Percentiles rank a stretch among this genome's conserved stretches.
Evolutionary conservation across 1,140 invertebrate species (phyloP).

Genomic region (Sycobia sp.): DNA sequence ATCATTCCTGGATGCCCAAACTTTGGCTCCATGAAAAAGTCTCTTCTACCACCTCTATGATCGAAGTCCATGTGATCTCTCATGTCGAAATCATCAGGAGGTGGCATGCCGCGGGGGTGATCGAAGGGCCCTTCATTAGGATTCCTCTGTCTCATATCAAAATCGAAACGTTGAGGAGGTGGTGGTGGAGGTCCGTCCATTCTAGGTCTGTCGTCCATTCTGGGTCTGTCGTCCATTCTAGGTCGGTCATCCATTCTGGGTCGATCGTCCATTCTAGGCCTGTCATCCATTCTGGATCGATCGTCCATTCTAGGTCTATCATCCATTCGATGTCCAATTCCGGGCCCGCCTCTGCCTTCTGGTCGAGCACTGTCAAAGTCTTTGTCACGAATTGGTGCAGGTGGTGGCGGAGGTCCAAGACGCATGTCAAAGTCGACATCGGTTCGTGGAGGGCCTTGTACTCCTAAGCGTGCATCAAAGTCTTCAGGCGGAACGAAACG

Average conservation of each 20-base stretch:
- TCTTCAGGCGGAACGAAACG: constrained; percentile 45
- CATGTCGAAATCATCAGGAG: constrained; percentile 51
- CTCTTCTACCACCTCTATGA: constrained; percentile 50
- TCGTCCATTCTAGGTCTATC: too few species aligned
- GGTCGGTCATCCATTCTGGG: too few species aligned
- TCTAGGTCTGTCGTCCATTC: too few species aligned
- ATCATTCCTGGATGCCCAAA: constrained; percentile 56
- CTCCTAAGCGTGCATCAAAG: constrained; percentile 49
- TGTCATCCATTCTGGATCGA: too few species aligned
- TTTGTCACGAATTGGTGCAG: background rate
- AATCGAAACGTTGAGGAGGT: constrained; percentile 51
- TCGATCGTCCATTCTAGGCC: too few species aligned
- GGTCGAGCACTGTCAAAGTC: background rate
- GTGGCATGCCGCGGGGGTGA: constrained; percentile 42
- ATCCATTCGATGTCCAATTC: too few species aligned
- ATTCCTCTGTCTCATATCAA: constrained; percentile 54
- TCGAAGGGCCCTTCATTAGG: constrained; percentile 33
- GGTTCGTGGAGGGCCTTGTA: constrained; percentile 49
- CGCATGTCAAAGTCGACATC: constrained; percentile 55
- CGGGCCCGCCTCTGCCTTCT: background rate
- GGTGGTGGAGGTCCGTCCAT: constrained; percentile 42
- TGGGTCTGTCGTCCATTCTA: too few species aligned
- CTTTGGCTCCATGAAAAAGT: constrained; percentile 56
- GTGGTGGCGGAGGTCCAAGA: constrained; percentile 40
- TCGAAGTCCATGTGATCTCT: constrained; percentile 55